A percentile compares a stretch with the other conserved stretches of the same genome.
Evolutionary conservation across 2,113 vertebrate genomes (phyloP).

Genomic region (Pagrus major): DNA sequence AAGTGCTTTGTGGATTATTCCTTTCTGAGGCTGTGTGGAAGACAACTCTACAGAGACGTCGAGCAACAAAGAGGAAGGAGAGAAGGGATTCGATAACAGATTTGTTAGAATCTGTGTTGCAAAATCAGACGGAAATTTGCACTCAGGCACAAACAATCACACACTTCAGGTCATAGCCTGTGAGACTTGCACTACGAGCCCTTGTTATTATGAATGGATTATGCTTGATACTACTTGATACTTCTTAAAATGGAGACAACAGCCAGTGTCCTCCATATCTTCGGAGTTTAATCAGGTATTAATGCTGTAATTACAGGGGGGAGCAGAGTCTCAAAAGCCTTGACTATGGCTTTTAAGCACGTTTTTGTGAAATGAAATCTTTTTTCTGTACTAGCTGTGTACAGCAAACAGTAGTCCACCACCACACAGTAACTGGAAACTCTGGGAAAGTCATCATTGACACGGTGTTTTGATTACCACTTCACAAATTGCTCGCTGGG

Average conservation of each 20-base stretch:
- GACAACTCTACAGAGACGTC: not conserved
- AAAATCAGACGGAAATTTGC: no score
- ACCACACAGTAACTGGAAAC: slow-evolving; percentile 2
- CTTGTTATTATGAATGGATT: not conserved
- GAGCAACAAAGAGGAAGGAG: not conserved
- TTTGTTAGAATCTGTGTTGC: no score
- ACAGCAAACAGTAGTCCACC: not conserved
- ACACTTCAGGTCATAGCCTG: no score
- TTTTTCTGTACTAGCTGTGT: no score
- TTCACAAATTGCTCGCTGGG: slow-evolving; percentile 2
- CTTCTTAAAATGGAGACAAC: not conserved
- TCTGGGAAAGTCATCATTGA: not conserved
- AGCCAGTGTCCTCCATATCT: not conserved
- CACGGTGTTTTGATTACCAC: slow-evolving; percentile 30
- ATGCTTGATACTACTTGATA: not conserved
- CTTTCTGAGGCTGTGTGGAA: not conserved
- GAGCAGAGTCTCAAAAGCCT: not conserved
- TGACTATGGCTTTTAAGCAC: not conserved
- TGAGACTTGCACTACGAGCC: no score
- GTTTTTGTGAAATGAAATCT: not conserved
- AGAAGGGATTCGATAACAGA: not conserved
- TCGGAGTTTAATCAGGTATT: not conserved
- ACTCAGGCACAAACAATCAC: no score
- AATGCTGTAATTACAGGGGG: not conserved
- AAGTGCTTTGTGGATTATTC: no score